Conservation (phyloP, 2,113 vertebrate genomes). For the Uria aalge region DNA sequence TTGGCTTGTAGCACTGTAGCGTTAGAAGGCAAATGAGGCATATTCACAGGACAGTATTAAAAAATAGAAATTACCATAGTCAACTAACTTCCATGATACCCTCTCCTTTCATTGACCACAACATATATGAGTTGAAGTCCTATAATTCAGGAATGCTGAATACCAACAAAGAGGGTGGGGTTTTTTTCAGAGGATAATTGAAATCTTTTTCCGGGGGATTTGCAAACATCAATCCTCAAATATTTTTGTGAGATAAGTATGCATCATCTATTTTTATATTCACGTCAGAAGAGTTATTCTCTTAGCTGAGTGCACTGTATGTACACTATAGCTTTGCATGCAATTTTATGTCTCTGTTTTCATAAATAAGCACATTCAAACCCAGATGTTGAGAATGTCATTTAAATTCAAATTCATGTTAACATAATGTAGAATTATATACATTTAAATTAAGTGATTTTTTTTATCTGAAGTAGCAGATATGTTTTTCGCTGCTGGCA, state of each 20-base stretch:
- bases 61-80: neutral
- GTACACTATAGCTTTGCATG: neutral
- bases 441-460: neutral
- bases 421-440: neutral
- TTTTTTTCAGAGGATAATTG: neutral
- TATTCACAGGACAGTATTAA: neutral
- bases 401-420: slow-evolving; percentile 60
- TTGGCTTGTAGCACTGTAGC: neutral
- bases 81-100: neutral
- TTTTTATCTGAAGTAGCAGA: neutral
- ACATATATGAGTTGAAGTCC: neutral
- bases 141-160: neutral
- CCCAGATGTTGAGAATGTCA: slow-evolving; percentile 3
- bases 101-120: neutral
- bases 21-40: neutral
- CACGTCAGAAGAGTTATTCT: neutral
- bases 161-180: neutral
- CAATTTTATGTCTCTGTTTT: slow-evolving; percentile 33
- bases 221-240: neutral
- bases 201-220: accelerated
- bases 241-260: neutral
- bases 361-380: slow-evolving; percentile 43
- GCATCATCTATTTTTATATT: neutral
- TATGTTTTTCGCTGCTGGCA: neutral
- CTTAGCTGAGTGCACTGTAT: neutral